Evolutionary conservation across 1,140 invertebrate genomes (phyloP).

Genomic region (Trichonephila clavata): DNA sequence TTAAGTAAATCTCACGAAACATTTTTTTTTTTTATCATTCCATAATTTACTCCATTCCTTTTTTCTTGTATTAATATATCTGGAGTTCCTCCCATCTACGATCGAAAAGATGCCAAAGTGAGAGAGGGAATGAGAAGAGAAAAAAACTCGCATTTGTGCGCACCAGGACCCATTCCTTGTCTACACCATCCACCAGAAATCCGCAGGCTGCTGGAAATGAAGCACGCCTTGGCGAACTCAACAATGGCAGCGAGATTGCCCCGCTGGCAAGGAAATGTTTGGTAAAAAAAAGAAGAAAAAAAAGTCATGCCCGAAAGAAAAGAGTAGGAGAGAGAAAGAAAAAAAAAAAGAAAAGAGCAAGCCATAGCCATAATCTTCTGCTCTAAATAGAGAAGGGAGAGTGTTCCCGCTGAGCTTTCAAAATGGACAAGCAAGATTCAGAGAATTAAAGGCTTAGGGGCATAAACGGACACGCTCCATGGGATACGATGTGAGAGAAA

Average conservation of each 20-base stretch:
- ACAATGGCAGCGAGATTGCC: slow-evolving; percentile 2
- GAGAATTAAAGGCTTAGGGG: slow-evolving; percentile 23
- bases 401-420: neutral
- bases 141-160: neutral
- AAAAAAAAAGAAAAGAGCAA: neutral
- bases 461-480: slow-evolving; percentile 18
- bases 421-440: slow-evolving; percentile 10
- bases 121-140: neutral
- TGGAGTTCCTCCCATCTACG: too few species aligned
- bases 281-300: neutral
- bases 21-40: too few species aligned
- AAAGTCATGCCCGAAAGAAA: neutral
- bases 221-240: neutral
- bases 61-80: too few species aligned
- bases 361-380: neutral
- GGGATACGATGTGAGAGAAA: slow-evolving; percentile 2
- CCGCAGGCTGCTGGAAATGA: neutral
- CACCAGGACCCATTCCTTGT: neutral
- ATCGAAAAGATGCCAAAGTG: too few species aligned
- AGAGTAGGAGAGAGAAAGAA: neutral
- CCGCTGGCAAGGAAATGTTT: neutral
- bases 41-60: too few species aligned
- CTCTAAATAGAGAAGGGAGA: slow-evolving; percentile 21
- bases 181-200: neutral
- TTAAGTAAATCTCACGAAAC: too few species aligned